These are phyloP conservation scores for Halesus radiatus DNA, from an alignment of 1,140 invertebrate species.

Conservation along the genomic window DNA sequence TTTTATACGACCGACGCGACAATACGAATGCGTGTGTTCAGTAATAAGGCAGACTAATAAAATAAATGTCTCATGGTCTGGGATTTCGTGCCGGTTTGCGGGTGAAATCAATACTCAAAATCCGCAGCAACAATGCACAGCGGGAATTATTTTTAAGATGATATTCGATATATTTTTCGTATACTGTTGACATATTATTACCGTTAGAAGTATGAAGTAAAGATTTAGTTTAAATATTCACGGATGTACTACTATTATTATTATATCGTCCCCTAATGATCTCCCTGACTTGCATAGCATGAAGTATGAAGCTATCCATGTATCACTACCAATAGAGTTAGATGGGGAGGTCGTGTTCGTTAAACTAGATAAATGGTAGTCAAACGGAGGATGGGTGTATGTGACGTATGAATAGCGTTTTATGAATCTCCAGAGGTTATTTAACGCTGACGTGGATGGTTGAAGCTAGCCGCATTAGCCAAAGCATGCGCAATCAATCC, in stretches of 20 bases:
- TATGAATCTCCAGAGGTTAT: not conserved
- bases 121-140: not conserved
- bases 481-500: no score
- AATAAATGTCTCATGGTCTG: not conserved
- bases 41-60: not conserved
- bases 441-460: not conserved
- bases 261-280: no score
- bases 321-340: no score
- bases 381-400: constrained; percentile 28
- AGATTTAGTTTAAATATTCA: no score
- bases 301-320: no score
- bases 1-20: not conserved
- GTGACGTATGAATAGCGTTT: not conserved
- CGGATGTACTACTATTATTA: no score
- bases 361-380: constrained; percentile 40
- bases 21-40: not conserved
- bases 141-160: not conserved
- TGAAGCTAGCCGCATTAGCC: not conserved
- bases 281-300: no score
- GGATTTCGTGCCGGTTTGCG: not conserved
- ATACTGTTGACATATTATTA: not conserved
- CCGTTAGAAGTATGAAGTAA: no score
- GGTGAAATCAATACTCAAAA: not conserved
- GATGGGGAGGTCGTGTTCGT: not conserved
- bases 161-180: not conserved